phyloP scores from a whole-genome alignment of 2,113 vertebrate genomes.

The Oreochromis spilurus region DNA sequence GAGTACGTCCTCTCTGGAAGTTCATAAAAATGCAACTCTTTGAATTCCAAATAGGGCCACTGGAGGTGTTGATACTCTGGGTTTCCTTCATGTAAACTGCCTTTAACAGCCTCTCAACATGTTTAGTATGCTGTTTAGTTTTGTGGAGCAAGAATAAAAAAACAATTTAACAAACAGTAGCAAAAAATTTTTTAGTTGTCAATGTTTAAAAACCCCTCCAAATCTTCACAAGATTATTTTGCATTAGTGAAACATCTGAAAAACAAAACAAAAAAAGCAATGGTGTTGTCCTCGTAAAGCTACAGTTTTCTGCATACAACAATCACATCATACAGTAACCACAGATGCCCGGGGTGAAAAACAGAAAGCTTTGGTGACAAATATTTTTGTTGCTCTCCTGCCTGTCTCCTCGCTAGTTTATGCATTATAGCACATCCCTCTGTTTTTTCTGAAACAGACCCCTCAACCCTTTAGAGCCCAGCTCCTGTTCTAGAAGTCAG shows the following conservation, averaged over 20 bases:
- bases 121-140: not conserved
- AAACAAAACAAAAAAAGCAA: not conserved
- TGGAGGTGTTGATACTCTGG: rapidly evolving
- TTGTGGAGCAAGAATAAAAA: not conserved
- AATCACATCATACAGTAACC: not conserved
- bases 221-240: not conserved
- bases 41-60: not conserved
- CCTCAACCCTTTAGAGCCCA: not conserved
- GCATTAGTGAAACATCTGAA: not conserved
- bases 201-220: rapidly evolving
- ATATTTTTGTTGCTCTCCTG: not conserved
- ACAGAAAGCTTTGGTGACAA: not conserved
- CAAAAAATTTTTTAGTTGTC: rapidly evolving
- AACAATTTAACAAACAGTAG: not conserved
- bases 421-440: not conserved
- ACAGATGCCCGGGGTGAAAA: not conserved
- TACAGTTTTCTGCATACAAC: not conserved
- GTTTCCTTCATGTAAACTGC: not conserved
- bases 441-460: not conserved
- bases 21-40: not conserved
- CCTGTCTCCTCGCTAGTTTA: rapidly evolving
- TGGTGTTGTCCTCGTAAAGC: not conserved
- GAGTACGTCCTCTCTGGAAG: not conserved
- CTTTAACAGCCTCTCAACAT: not conserved
- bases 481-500: not conserved